Evolutionary conservation across 1,140 invertebrate species (phyloP), one percentile per base, ranked within the genome.

Genomic region (Philopotamus ludificatus): DNA sequence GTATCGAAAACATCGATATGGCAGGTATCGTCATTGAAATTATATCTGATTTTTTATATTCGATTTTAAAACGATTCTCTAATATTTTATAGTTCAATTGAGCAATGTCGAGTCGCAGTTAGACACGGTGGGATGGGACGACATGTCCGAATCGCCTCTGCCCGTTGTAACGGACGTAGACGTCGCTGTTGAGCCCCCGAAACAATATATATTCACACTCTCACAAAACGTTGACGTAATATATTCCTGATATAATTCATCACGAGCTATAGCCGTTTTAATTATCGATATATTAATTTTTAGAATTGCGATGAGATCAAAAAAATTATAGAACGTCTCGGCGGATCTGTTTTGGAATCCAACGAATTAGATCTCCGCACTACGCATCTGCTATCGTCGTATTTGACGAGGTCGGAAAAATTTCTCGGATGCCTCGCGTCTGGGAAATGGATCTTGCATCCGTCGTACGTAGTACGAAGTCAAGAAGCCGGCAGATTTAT

Each of bases 391-490:
- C 76, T 97, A 21, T 88, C 90, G 63, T 76, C 85, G 18, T 85
- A 84, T 64, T 87, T 88, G 0, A 81, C 84, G 12, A 85, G 91
- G 67, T 94, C 91, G 74, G 93, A 96, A 80, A 95, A 95, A 78
- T 85, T 91, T 76, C 79, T 96, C 1, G 86, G 87, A 1, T 88
- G 87, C 68, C 85, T 96, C 34, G 93, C 94, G 0, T 83, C 89
- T 0, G 94, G 94, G 21, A 91, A 92, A 73, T 95, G 92, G 93
- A 82, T 96, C 1, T 74, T 96, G 7, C 89, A 93, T 73, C 83
- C 86, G 1, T 84, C 85, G 0, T 96, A 94, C 73, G 77, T 95
- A 7, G 82, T 86, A 10, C 82, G 86, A 45, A 91, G 87, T 55
- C 74, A 84, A 16, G 73, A 81, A 25, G 81, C 82, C 12, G 85